A percentile compares a stretch with the other conserved stretches of the same genome.
phyloP scores from a whole-genome alignment of 1,140 invertebrate genomes.

The Parasteatoda tepidariorum region DNA sequence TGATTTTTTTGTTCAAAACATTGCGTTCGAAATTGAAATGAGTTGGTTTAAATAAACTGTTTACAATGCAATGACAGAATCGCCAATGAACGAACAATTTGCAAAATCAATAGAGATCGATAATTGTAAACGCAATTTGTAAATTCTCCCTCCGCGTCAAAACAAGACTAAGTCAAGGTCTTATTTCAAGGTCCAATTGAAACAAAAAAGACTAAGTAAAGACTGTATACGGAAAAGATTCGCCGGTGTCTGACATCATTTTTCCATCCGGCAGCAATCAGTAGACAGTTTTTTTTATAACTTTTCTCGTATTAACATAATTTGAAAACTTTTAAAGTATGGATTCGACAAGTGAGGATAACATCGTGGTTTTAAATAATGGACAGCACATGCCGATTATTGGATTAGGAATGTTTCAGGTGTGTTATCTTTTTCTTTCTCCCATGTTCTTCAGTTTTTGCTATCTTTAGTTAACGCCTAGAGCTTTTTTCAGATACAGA shows the following conservation, averaged over 20 bases:
- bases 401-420: conserved; percentile 27
- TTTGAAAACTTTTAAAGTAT: too few species aligned
- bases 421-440: conserved; percentile 5
- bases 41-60: too few species aligned
- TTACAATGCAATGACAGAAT: too few species aligned
- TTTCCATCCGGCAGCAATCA: too few species aligned
- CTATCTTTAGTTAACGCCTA: background rate
- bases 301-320: too few species aligned
- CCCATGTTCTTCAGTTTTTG: background rate
- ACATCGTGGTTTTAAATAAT: conserved; percentile 1
- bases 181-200: background rate
- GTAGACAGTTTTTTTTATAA: too few species aligned
- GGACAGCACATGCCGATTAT: conserved; percentile 28
- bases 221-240: background rate
- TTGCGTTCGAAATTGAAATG: too few species aligned
- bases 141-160: background rate
- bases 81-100: too few species aligned
- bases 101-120: too few species aligned
- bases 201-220: background rate
- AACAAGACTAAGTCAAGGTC: background rate
- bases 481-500: too few species aligned
- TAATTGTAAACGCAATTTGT: background rate
- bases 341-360: too few species aligned
- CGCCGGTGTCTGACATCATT: background rate
- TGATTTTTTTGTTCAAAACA: too few species aligned